Evolutionary conservation across 53 echinoderm and acorn worm species (phyloP).

Genomic region (Arbacia lixula): DNA sequence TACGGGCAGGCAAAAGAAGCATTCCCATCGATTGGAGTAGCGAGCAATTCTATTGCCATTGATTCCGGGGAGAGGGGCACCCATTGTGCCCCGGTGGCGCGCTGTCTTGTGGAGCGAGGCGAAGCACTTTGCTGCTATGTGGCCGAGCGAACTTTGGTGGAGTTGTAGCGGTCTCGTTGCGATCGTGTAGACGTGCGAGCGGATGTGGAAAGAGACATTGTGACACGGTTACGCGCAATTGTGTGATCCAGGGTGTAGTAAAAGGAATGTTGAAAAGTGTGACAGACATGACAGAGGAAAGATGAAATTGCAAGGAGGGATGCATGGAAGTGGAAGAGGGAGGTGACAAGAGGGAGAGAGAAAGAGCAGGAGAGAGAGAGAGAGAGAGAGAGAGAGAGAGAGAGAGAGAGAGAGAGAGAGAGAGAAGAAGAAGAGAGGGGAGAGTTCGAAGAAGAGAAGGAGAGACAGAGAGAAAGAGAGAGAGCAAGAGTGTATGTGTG

Average conservation of each 20-base stretch:
- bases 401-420: neutral
- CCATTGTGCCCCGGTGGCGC: conserved; percentile 17
- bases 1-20: conserved; percentile 41
- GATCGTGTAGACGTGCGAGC: neutral
- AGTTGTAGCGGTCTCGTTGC: no score
- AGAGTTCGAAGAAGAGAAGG: neutral
- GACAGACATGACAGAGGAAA: neutral
- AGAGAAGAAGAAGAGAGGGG: neutral
- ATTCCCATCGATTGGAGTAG: conserved; percentile 47
- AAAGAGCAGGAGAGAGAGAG: neutral
- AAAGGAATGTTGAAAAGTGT: neutral
- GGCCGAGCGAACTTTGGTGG: conserved; percentile 36
- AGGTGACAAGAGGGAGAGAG: no score
- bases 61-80: conserved; percentile 36
- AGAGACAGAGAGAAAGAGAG: neutral
- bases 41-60: conserved; percentile 52
- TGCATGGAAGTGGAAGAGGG: no score
- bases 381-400: neutral
- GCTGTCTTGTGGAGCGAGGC: neutral
- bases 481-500: neutral
- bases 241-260: neutral
- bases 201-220: neutral
- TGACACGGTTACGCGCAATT: neutral
- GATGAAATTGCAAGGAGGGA: no score
- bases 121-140: conserved; percentile 29